A percentile compares a stretch with the other conserved stretches of the same genome.
These are phyloP conservation scores for Calephelis perditalis DNA, from an alignment of 2,888 invertebrate genomes.

Conservation along the genomic window DNA sequence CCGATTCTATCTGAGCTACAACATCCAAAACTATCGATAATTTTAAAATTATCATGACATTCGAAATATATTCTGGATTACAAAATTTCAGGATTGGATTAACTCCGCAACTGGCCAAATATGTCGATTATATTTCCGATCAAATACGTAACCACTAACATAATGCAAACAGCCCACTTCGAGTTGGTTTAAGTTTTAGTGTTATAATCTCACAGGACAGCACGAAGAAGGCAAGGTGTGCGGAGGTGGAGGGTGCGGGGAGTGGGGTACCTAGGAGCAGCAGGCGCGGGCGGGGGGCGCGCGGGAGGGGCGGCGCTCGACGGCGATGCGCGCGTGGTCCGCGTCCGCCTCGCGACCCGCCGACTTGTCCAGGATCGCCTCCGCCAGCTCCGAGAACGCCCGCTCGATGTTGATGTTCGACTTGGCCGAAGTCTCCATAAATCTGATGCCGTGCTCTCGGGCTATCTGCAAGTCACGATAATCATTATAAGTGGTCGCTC, in stretches of 20 bases:
- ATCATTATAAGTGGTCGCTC: too few species aligned
- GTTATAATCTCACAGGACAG: too few species aligned
- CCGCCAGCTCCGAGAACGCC: slow-evolving; percentile 96
- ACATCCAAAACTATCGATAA: too few species aligned
- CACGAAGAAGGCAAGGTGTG: not conserved
- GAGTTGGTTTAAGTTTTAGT: too few species aligned
- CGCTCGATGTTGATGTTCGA: slow-evolving; percentile 97
- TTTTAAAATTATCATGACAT: too few species aligned
- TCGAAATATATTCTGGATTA: too few species aligned
- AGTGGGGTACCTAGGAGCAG: slow-evolving; percentile 50
- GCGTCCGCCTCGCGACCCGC: slow-evolving; percentile 88
- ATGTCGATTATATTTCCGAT: too few species aligned
- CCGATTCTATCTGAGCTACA: too few species aligned
- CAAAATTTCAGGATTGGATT: too few species aligned
- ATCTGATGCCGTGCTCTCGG: slow-evolving; percentile 95
- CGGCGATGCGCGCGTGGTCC: slow-evolving; percentile 73
- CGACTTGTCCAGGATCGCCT: slow-evolving; percentile 96
- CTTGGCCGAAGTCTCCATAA: slow-evolving; percentile 99
- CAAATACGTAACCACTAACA: too few species aligned
- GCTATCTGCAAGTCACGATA: slow-evolving; percentile 84
- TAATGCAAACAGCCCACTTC: too few species aligned
- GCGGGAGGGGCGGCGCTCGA: slow-evolving; percentile 84
- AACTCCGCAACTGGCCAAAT: too few species aligned
- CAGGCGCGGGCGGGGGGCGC: slow-evolving; percentile 77
- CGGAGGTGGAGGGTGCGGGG: slow-evolving; percentile 10